A percentile compares a stretch with the other conserved stretches of the same genome.
phyloP scores from a whole-genome alignment of 2,113 vertebrate genomes.

The Carettochelys insculpta region DNA sequence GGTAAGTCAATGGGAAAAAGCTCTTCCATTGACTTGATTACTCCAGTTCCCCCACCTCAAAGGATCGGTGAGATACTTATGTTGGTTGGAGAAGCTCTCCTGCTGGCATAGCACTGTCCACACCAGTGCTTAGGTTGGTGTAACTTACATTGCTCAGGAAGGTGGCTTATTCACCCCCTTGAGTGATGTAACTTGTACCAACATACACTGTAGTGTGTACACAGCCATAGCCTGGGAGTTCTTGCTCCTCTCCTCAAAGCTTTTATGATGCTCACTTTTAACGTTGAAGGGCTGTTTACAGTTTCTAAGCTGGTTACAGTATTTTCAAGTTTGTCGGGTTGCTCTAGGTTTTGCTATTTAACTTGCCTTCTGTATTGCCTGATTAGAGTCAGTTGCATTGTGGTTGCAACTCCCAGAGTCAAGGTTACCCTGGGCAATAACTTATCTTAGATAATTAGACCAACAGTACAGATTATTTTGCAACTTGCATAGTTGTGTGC shows the following conservation, averaged over 20 bases:
- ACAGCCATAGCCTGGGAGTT: neutral
- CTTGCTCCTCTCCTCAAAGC: neutral
- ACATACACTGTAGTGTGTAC: neutral
- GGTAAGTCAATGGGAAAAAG: neutral
- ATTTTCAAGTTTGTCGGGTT: neutral
- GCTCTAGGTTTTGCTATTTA: neutral
- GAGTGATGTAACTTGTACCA: neutral
- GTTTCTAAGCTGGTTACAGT: neutral
- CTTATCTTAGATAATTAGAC: neutral
- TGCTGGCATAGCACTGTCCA: neutral
- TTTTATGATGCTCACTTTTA: neutral
- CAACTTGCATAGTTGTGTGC: neutral
- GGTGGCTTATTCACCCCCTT: neutral
- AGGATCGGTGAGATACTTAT: neutral
- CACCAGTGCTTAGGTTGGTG: neutral
- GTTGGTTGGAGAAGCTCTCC: neutral
- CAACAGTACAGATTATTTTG: neutral
- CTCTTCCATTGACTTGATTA: neutral
- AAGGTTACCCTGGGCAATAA: neutral
- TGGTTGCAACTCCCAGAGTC: neutral
- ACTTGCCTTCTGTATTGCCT: neutral
- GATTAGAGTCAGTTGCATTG: neutral
- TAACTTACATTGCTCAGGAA: neutral
- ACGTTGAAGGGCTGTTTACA: neutral
- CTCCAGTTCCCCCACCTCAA: neutral